Conservation (phyloP, 1,140 invertebrate species). For the Metaphire vulgaris region DNA sequence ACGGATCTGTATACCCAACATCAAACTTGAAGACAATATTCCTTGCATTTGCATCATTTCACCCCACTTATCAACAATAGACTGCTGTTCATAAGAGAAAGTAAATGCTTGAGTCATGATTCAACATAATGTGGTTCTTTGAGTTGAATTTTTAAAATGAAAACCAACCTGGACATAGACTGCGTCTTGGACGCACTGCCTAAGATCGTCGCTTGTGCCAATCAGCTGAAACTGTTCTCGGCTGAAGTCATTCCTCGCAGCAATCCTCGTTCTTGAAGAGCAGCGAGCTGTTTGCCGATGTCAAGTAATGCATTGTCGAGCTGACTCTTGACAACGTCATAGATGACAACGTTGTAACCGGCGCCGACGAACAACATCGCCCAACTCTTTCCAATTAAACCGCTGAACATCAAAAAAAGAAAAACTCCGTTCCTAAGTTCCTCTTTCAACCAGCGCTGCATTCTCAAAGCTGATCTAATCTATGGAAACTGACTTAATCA, state of each 20-base stretch:
- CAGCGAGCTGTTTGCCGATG: neutral
- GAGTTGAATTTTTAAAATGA: too few relatives aligned
- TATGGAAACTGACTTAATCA: neutral
- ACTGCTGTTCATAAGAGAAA: too few relatives aligned
- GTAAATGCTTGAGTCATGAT: too few relatives aligned
- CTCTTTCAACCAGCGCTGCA: too few relatives aligned
- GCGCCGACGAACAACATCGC: constrained; percentile 85
- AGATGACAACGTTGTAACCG: constrained; percentile 74
- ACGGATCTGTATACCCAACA: too few relatives aligned
- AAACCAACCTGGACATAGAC: neutral
- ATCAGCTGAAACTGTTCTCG: neutral
- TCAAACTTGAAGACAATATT: too few relatives aligned
- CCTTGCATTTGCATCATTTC: too few relatives aligned
- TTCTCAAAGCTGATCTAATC: too few relatives aligned
- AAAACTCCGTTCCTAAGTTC: too few relatives aligned
- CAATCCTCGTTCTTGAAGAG: neutral
- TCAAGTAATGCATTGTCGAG: neutral
- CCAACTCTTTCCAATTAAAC: constrained; percentile 85
- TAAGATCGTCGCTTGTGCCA: neutral
- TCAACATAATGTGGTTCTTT: too few relatives aligned
- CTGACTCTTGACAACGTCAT: constrained; percentile 63
- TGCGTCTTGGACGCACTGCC: neutral
- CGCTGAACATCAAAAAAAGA: constrained; percentile 55
- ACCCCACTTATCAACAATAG: too few relatives aligned
- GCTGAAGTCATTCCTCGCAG: neutral